Evolutionary conservation across 1,140 invertebrate genomes (phyloP).

Genomic region (Lethocerus indicus): DNA sequence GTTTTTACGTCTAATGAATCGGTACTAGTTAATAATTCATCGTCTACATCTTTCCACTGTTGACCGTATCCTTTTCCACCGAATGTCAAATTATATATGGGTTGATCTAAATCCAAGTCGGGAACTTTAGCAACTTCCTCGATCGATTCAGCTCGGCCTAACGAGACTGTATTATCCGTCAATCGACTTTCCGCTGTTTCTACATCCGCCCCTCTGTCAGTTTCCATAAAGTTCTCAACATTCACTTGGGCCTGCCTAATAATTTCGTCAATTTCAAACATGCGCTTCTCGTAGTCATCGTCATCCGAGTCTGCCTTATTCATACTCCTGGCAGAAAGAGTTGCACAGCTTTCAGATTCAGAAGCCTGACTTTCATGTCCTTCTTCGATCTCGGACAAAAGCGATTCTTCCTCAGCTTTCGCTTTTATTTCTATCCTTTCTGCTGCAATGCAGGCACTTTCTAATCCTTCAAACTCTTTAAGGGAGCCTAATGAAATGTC

Average conservation of each 20-base stretch:
- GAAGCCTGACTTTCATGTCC: constrained; percentile 43
- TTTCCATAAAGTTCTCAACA: constrained; percentile 31
- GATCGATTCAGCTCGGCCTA: constrained; percentile 29
- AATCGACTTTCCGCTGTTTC: constrained; percentile 22
- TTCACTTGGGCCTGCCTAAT: constrained; percentile 50
- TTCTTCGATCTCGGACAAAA: constrained; percentile 55
- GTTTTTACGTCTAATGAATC: constrained; percentile 25
- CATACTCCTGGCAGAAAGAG: constrained; percentile 36
- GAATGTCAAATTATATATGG: constrained; percentile 16
- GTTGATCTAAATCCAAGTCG: constrained; percentile 28
- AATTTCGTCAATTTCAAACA: constrained; percentile 57
- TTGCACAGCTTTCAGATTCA: constrained; percentile 48
- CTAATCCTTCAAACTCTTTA: constrained; percentile 86
- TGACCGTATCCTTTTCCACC: constrained; percentile 18
- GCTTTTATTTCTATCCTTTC: constrained; percentile 64
- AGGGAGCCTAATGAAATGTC: constrained; percentile 80
- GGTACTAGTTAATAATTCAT: constrained; percentile 24
- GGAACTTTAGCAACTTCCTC: constrained; percentile 30
- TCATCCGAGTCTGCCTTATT: constrained; percentile 28
- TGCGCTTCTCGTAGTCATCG: constrained; percentile 48
- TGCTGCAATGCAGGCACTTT: constrained; percentile 69
- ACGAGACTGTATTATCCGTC: constrained; percentile 29
- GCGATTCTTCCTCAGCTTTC: constrained; percentile 62
- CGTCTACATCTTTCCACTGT: constrained; percentile 17
- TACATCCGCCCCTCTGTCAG: constrained; percentile 22